Base-by-base conservation (phyloP, 2,888 invertebrate species). In the Boloria euphrosyne region DNA sequence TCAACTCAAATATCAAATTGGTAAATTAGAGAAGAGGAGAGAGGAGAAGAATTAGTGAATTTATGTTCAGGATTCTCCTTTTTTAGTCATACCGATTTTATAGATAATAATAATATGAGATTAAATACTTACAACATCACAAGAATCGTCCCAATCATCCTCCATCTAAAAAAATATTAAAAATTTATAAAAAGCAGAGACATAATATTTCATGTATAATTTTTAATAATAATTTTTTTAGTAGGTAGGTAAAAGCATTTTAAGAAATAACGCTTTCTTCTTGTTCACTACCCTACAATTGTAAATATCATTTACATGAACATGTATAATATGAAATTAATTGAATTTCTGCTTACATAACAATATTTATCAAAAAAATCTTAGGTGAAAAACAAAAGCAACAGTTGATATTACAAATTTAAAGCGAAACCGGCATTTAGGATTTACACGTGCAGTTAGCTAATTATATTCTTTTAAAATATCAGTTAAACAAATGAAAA, bases 111-210 rank as follows among this genome's bases (percentile, higher is more conserved):
- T n/a, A 62, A 52, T 49, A 52, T 55, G 51, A 43, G 57, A 62
- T 16, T 38, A 62, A 18, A 62, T 65, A 81, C 88, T 84, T 78
- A 87, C 86, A 72, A 84, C 77, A 71, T 82, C 82, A 67, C 81
- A 74, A 68, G 80, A 72, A 79, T 93, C 93, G 86, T 93, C 93
- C 93, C 93, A 93, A 66, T 93, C 93, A 71, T 93, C 93, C 79
- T 91, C 93, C 93, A 93, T 82, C 86, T 88, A 80, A 66, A 82
- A 66, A 65, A 69, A 18, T 3, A 17, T 50, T 51, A 51, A 51
- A n/a, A 16, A 17, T 6, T 51, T 16, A 13, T 51, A 51, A 47
- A n/a, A n/a, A 10, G 31, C 47, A 47, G 13, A 6, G 47, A n/a
- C 3, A 38, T 38, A 10, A 31, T 7, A 38, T 38, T 38, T 38